These are phyloP conservation scores for Archivesica marissinica DNA, from an alignment of 1,140 invertebrate genomes.

Conservation along the genomic window DNA sequence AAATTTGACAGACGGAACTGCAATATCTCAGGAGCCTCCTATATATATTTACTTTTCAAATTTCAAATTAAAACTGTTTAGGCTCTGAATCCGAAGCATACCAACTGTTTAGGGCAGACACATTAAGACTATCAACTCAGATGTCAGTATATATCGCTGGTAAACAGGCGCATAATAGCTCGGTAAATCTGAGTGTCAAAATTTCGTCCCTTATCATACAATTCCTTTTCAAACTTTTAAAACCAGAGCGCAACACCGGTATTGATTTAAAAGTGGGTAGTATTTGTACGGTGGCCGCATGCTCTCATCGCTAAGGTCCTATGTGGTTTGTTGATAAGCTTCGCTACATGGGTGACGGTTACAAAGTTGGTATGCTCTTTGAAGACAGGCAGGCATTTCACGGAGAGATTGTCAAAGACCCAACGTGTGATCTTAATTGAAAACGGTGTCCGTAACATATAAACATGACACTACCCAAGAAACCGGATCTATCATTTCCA, in stretches of 20 bases:
- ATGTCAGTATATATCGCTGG: slow-evolving; percentile 60
- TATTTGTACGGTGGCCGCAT: slow-evolving; percentile 43
- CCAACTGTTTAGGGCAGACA: slow-evolving; percentile 61
- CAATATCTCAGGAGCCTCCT: slow-evolving; percentile 57
- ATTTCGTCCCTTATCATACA: slow-evolving; percentile 57
- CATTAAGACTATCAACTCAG: slow-evolving; percentile 51
- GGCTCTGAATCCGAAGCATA: slow-evolving; percentile 59
- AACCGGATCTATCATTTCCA: slow-evolving; percentile 35
- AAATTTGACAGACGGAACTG: slow-evolving; percentile 52
- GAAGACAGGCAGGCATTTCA: slow-evolving; percentile 40
- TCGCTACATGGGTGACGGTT: not conserved
- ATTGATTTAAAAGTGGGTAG: slow-evolving; percentile 56
- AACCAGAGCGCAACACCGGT: slow-evolving; percentile 37
- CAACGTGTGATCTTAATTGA: slow-evolving; percentile 42
- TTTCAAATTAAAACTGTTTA: slow-evolving; percentile 65
- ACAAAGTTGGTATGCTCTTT: slow-evolving; percentile 49
- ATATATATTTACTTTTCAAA: slow-evolving; percentile 63
- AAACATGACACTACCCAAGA: slow-evolving; percentile 54
- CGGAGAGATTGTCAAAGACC: slow-evolving; percentile 22
- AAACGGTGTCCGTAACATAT: slow-evolving; percentile 41
- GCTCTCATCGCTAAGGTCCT: slow-evolving; percentile 38
- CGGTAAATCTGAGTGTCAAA: slow-evolving; percentile 60
- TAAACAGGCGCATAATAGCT: slow-evolving; percentile 60
- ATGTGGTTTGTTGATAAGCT: slow-evolving; percentile 19
- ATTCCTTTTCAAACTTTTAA: slow-evolving; percentile 60